phyloP scores from a whole-genome alignment of 2,113 vertebrate genomes.

The Microcebus lehilahytsara region DNA sequence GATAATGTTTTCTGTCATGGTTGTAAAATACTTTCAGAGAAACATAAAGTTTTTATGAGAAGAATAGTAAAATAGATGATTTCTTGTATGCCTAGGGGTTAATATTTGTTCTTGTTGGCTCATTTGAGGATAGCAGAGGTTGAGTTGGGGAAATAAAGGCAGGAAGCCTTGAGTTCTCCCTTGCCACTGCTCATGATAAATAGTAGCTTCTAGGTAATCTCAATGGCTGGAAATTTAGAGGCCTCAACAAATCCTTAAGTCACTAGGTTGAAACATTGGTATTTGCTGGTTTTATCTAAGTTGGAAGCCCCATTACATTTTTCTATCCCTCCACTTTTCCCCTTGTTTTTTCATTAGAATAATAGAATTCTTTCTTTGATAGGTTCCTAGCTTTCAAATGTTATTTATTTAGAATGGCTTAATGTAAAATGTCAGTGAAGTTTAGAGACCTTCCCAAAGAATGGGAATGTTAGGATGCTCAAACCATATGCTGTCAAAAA shows the following conservation, averaged over 20 bases:
- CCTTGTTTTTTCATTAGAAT: slow-evolving; percentile 58
- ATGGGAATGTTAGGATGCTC: slow-evolving; percentile 77
- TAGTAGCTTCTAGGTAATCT: neutral
- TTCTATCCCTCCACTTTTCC: neutral
- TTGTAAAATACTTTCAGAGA: slow-evolving; percentile 87
- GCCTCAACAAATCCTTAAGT: neutral
- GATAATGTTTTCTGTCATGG: slow-evolving; percentile 84
- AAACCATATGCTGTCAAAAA: slow-evolving; percentile 82
- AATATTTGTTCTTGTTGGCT: slow-evolving; percentile 80
- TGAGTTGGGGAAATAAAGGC: slow-evolving; percentile 48
- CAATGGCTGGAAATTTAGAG: neutral
- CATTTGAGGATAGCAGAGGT: slow-evolving; percentile 75
- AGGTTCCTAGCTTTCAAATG: slow-evolving; percentile 77
- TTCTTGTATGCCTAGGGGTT: slow-evolving; percentile 78
- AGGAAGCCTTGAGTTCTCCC: slow-evolving; percentile 64
- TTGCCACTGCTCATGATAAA: slow-evolving; percentile 56
- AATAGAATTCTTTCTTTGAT: slow-evolving; percentile 63
- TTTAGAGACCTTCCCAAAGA: slow-evolving; percentile 81
- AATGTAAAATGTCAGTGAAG: slow-evolving; percentile 82
- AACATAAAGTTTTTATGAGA: slow-evolving; percentile 89
- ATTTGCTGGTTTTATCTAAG: slow-evolving; percentile 49
- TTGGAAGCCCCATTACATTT: neutral
- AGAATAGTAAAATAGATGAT: slow-evolving; percentile 83
- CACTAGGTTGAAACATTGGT: neutral
- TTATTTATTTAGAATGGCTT: slow-evolving; percentile 81